phyloP scores from a whole-genome alignment of 2,113 vertebrate genomes.

The Nicator chloris region DNA sequence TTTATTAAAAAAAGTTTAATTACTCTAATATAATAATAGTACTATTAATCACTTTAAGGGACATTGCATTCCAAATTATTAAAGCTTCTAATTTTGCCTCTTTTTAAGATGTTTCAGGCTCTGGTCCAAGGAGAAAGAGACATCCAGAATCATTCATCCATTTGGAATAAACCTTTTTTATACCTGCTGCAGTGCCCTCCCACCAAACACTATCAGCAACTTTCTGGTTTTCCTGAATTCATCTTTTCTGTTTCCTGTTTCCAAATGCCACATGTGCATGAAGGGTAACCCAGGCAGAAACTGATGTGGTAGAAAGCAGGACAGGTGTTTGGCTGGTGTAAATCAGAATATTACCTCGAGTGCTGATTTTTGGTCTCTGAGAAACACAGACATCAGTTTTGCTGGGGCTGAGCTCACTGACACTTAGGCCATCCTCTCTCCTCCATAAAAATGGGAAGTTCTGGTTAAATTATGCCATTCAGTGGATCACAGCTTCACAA shows the following conservation, averaged over 20 bases:
- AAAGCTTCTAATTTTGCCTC: neutral
- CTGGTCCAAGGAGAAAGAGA: neutral
- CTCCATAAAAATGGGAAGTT: neutral
- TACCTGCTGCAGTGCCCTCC: neutral
- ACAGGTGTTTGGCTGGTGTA: neutral
- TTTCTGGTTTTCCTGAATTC: neutral
- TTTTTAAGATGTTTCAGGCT: neutral
- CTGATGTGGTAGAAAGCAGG: neutral
- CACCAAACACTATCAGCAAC: neutral
- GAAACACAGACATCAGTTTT: neutral
- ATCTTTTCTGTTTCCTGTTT: neutral
- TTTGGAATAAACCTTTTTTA: neutral
- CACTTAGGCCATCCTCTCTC: neutral
- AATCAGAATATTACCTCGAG: neutral
- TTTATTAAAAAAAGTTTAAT: neutral
- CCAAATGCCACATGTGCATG: neutral
- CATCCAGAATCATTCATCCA: neutral
- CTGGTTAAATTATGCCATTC: neutral
- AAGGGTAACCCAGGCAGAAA: neutral
- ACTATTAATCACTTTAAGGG: neutral
- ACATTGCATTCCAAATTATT: neutral
- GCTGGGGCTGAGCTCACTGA: neutral
- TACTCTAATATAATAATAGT: neutral
- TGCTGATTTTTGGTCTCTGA: neutral
- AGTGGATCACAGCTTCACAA: neutral